Evolutionary conservation across 2,797 vertebrate species (phyloP).

Genomic region (Etheostoma perlongum): DNA sequence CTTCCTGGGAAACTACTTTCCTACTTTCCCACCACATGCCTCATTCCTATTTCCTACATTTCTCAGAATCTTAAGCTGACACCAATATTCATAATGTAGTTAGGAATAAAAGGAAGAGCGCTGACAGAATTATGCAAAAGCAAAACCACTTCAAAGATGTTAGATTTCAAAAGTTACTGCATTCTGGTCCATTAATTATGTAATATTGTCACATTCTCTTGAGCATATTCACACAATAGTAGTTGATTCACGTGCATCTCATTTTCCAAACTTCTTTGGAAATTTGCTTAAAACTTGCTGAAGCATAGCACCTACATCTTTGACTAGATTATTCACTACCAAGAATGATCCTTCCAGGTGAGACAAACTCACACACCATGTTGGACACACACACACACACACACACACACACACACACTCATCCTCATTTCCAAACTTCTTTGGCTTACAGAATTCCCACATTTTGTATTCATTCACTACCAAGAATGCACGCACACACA

Average conservation of each 20-base stretch:
- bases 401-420: conserved; percentile 13
- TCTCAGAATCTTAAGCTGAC: conserved; percentile 9
- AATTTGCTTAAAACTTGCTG: not conserved
- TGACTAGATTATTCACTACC: not conserved
- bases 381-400: conserved; percentile 6
- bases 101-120: not conserved
- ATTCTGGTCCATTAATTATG: conserved; percentile 26
- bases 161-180: conserved; percentile 16
- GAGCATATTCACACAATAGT: not conserved
- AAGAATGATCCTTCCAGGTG: not conserved
- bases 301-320: not conserved
- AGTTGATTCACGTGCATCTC: not conserved
- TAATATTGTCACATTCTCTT: not conserved
- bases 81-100: conserved; percentile 17
- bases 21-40: not conserved
- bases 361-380: not conserved
- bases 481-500: conserved; percentile 20
- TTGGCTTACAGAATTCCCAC: too few relatives aligned
- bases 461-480: too few relatives aligned
- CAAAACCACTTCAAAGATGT: conserved; percentile 7
- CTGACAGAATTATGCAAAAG: conserved; percentile 8
- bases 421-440: too few relatives aligned
- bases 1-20: not conserved
- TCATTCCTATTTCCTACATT: not conserved
- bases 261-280: not conserved